Evolutionary conservation across 2,113 vertebrate genomes (phyloP).

Genomic region (Nematolebias whitei): DNA sequence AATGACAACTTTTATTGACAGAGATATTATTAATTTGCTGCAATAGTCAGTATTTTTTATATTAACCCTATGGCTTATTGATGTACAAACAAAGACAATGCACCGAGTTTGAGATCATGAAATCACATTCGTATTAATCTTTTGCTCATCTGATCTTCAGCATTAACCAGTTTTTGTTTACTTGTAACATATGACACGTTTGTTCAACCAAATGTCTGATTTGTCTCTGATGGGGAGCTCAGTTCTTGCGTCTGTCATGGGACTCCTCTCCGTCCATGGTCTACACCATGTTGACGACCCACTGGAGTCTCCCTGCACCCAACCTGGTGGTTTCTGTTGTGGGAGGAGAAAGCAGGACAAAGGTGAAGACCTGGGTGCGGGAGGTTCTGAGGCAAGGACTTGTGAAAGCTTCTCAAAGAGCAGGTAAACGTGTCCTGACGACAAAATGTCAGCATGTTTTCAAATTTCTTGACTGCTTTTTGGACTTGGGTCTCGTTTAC

Average conservation of each 20-base stretch:
- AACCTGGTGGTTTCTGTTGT: slow-evolving; percentile 90
- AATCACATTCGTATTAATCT: too few relatives aligned
- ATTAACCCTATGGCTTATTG: slow-evolving; percentile 1
- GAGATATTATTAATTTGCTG: neutral
- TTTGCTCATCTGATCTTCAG: neutral
- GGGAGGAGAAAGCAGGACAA: slow-evolving; percentile 80
- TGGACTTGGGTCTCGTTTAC: too few relatives aligned
- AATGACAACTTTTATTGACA: neutral
- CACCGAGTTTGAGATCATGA: too few relatives aligned
- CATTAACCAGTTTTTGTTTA: neutral
- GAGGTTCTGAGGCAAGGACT: slow-evolving; percentile 88
- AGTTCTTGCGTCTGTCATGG: slow-evolving; percentile 89
- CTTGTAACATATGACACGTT: neutral
- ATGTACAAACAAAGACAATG: too few relatives aligned
- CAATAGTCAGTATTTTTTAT: neutral
- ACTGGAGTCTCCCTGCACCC: slow-evolving; percentile 84
- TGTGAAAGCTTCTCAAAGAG: slow-evolving; percentile 89
- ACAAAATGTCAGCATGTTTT: neutral
- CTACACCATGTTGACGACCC: slow-evolving; percentile 82
- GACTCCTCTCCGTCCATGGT: slow-evolving; percentile 78
- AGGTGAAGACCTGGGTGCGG: slow-evolving; percentile 86
- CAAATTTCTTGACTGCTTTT: neutral
- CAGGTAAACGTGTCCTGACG: slow-evolving; percentile 72
- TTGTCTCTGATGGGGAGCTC: slow-evolving; percentile 4
- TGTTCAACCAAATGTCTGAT: neutral